Conservation (phyloP, 2,113 vertebrate species). For the Amphiprion ocellaris region DNA sequence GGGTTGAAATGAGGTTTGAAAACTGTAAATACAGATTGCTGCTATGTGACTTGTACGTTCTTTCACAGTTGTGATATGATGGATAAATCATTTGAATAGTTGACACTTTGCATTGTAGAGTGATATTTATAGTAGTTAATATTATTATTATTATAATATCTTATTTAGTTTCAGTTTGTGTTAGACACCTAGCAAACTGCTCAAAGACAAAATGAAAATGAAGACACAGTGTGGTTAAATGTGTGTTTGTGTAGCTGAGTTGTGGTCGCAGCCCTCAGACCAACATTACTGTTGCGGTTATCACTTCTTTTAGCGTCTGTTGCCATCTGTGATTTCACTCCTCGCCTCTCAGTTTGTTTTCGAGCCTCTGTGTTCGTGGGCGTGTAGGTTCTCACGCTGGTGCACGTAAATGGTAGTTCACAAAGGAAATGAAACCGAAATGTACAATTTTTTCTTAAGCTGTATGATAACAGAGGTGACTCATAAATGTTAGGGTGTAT, state of each 20-base stretch:
- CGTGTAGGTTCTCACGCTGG: not conserved
- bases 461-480: not conserved
- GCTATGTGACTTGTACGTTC: too few species aligned
- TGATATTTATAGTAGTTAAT: too few species aligned
- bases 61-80: too few species aligned
- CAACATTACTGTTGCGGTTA: conserved; percentile 58
- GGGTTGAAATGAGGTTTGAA: too few species aligned
- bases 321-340: conserved; percentile 2
- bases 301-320: conserved; percentile 19
- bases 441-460: rapidly evolving
- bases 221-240: not conserved
- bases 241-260: not conserved
- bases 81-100: too few species aligned
- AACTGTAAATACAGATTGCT: too few species aligned
- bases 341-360: not conserved
- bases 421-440: conserved; percentile 52
- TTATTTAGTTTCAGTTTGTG: too few species aligned
- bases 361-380: rapidly evolving
- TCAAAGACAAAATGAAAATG: too few species aligned
- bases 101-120: too few species aligned
- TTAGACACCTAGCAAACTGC: too few species aligned
- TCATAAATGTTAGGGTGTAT: not conserved
- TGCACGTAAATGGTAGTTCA: not conserved
- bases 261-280: conserved; percentile 51
- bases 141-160: too few species aligned